These are phyloP conservation scores for Todiramphus chloris DNA, from an alignment of 2,113 vertebrate species.

Conservation along the genomic window DNA sequence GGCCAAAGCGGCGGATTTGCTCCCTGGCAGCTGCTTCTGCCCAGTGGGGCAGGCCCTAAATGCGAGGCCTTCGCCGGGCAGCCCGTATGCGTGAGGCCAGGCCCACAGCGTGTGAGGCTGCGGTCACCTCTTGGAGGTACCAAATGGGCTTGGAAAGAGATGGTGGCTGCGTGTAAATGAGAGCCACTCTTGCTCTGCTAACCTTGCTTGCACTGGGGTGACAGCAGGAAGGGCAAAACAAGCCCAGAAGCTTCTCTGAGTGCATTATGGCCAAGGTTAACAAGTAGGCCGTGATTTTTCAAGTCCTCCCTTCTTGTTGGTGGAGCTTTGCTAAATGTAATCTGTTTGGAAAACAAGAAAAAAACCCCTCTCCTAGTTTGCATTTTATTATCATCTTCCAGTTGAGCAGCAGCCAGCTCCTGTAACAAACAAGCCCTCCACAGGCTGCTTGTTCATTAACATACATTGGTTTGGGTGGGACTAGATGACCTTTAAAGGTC, in stretches of 20 bases:
- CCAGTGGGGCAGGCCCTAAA: background rate
- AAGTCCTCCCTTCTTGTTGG: background rate
- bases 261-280: background rate
- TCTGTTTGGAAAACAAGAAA: background rate
- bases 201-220: background rate
- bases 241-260: too few species aligned
- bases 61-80: too few species aligned
- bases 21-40: background rate
- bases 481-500: background rate
- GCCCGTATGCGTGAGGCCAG: background rate
- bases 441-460: background rate
- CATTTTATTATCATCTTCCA: background rate
- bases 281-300: background rate
- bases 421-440: background rate
- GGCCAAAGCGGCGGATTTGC: rapidly evolving
- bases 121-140: rapidly evolving
- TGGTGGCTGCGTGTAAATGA: rapidly evolving
- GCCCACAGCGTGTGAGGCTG: rapidly evolving
- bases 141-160: rapidly evolving
- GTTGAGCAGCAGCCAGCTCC: background rate
- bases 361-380: background rate
- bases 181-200: rapidly evolving
- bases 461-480: background rate
- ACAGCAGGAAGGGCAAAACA: background rate
- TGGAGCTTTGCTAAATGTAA: background rate